Base-by-base conservation (phyloP, 2,113 vertebrate genomes). In the Turdus rufiventris region DNA sequence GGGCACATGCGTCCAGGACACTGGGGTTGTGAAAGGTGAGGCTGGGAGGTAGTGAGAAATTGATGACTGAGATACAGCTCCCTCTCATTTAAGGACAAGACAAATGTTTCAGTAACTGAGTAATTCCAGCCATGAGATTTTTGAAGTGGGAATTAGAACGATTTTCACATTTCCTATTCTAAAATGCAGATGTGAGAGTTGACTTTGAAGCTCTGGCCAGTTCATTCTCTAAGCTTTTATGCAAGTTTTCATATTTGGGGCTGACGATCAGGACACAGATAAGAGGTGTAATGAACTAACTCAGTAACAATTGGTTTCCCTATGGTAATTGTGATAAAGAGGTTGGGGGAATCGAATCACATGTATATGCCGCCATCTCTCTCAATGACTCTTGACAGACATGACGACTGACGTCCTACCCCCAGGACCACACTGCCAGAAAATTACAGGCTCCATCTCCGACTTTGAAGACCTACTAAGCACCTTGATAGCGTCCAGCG, bases 121-220 rank as follows among this genome's bases (percentile, higher is more conserved):
- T 87, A 62, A 88, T 80, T 57, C 67, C 40, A 88, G 47, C 31
- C 56, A 67, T n/a, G 47, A 53, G 56, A 86, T 67, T 66, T 83
- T 47, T 67, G 65, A 90, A 77, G 56, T 57, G 43, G 31, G 82
- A 88, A 71, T 83, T 60, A 57, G 31, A 57, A 91, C 5, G 2
- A 93, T 84, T 83, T 86, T 83, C 56, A 14, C 40, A 53, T 88
- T 92, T 94, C 78, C 68, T 85, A 67, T 85, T 93, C 74, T 79
- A 73, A 89, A 85, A 94, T 86, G 90, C 65, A 86, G 36, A 94
- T 88, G 48, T 33, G 34, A 70, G 89, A 70, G 54, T 20, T 71
- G 40, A 38, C 92, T 94, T 97, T 95, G 90, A 94, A 94, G 85
- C 7, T 76, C 54, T 45, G 88, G 78, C 71, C 85, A 71, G 82